These are phyloP conservation scores for Papilio xuthus DNA, from an alignment of 1,140 invertebrate genomes.

Conservation along the genomic window DNA sequence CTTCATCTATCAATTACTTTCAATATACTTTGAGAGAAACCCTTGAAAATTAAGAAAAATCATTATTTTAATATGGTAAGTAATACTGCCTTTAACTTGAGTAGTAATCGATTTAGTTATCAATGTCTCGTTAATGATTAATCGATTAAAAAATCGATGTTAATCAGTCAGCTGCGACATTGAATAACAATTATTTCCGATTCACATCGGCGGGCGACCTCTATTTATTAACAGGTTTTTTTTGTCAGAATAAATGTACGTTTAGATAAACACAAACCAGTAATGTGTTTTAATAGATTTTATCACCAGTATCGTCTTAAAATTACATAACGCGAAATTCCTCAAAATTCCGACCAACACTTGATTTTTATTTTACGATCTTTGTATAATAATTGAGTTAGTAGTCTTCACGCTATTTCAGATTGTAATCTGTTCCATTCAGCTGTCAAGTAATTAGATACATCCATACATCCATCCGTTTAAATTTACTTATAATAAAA, in stretches of 20 bases:
- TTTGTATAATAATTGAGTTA: too few species aligned
- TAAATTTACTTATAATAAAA: not conserved
- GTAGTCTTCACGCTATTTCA: too few species aligned
- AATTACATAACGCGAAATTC: too few species aligned
- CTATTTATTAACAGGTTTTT: conserved; percentile 2
- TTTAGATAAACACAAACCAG: not conserved
- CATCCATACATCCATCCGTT: too few species aligned
- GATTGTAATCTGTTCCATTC: too few species aligned
- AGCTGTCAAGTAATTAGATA: too few species aligned
- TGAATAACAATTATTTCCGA: conserved; percentile 28
- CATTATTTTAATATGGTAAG: not conserved
- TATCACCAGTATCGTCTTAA: too few species aligned
- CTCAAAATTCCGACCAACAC: too few species aligned
- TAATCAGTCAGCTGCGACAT: conserved; percentile 11
- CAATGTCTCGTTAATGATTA: conserved; percentile 4
- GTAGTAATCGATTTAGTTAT: not conserved
- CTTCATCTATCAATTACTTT: too few species aligned
- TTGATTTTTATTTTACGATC: too few species aligned
- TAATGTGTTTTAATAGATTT: not conserved
- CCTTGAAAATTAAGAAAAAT: not conserved
- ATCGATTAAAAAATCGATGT: conserved; percentile 15
- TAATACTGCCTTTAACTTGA: not conserved
- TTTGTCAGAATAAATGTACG: not conserved
- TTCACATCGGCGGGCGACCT: conserved; percentile 4
- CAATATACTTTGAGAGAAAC: too few species aligned